These are phyloP conservation scores for Cynopterus sphinx DNA, from an alignment of 2,797 vertebrate genomes.

Conservation along the genomic window DNA sequence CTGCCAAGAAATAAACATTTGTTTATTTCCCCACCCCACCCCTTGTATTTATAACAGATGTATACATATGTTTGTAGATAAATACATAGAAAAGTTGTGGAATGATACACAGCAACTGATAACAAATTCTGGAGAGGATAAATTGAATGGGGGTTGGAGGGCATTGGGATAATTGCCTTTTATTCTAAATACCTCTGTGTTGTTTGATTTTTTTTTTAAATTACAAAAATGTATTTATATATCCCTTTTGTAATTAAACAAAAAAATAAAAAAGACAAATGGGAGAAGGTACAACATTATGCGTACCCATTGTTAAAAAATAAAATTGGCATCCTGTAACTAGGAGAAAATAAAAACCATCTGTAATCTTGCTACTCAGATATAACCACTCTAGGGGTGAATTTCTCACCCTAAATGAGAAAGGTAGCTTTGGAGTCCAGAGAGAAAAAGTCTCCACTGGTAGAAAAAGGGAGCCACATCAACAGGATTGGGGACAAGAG, in stretches of 20 bases:
- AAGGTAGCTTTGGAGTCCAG: background rate
- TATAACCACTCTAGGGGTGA: background rate
- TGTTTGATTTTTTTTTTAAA: background rate
- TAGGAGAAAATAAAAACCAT: constrained; percentile 1
- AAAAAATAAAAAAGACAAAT: background rate
- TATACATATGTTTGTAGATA: background rate
- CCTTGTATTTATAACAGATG: background rate
- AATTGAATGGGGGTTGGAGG: background rate
- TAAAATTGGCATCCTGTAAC: background rate
- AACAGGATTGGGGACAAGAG: background rate
- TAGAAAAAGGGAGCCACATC: background rate
- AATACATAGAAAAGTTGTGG: background rate
- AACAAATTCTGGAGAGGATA: background rate
- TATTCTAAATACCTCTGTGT: background rate
- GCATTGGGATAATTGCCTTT: background rate
- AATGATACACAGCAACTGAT: background rate
- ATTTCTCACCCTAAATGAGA: background rate
- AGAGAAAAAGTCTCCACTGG: background rate
- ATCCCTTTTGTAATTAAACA: background rate
- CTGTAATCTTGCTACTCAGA: background rate
- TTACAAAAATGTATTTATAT: constrained; percentile 13
- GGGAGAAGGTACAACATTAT: background rate
- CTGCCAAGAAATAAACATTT: background rate
- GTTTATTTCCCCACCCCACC: background rate
- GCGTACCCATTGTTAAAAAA: background rate